Evolutionary conservation across 2,113 vertebrate genomes (phyloP).

Genomic region (Protomyctophum bolini): DNA sequence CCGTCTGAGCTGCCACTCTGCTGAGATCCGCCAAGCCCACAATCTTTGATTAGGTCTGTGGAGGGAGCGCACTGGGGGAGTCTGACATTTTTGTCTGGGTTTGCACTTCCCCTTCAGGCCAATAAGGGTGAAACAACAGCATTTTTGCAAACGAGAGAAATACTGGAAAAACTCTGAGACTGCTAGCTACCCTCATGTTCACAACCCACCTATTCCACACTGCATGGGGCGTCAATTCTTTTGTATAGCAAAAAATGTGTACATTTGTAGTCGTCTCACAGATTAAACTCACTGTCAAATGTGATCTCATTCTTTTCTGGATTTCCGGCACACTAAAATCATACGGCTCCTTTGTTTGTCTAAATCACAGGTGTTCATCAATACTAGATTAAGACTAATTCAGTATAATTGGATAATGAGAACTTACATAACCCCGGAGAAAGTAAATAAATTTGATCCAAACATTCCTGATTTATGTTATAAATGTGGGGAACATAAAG

Average conservation of each 20-base stretch:
- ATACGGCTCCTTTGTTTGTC: slow-evolving; percentile 17
- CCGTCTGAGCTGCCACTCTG: slow-evolving; percentile 23
- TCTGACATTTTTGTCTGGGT: slow-evolving; percentile 17
- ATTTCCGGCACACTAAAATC: neutral
- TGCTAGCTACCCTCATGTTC: neutral
- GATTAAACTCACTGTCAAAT: neutral
- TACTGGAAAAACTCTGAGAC: slow-evolving; percentile 12
- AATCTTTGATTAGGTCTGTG: slow-evolving; percentile 44
- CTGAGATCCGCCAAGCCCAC: slow-evolving; percentile 12
- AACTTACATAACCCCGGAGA: too few species aligned
- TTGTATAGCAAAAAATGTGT: neutral
- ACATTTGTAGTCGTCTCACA: neutral
- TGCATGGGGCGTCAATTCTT: neutral
- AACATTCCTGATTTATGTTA: too few species aligned
- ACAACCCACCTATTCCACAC: neutral
- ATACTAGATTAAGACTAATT: too few species aligned
- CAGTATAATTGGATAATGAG: too few species aligned
- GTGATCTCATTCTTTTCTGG: neutral
- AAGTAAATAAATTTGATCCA: too few species aligned
- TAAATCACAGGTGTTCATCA: too few species aligned
- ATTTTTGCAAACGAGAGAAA: slow-evolving; percentile 14
- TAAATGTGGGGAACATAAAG: too few species aligned
- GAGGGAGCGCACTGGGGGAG: neutral
- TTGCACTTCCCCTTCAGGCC: slow-evolving; percentile 37
- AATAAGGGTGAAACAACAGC: slow-evolving; percentile 31